Evolutionary conservation across 2,797 vertebrate species (phyloP), one percentile per base, ranked within the genome.

Genomic region (Crenuchus spilurus): DNA sequence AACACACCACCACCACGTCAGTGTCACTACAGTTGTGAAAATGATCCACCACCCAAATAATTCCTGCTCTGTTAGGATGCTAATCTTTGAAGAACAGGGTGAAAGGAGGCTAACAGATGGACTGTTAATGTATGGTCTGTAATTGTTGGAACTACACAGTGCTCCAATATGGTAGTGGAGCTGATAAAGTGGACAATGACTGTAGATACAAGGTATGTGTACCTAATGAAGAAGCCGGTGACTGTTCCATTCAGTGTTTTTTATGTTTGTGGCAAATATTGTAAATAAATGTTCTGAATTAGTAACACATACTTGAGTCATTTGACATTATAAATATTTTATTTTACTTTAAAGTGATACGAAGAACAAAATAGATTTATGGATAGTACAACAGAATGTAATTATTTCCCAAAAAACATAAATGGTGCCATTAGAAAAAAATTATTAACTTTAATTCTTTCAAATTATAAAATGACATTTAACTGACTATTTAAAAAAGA

Each of bases 271-370:
- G 0, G 42, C 1, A 22, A 24, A 42, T 49, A 24, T 49, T 76
- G 75, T 76, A 76, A 82, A 79, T 70, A 80, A 78, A 65, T 42
- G 55, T 44, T 70, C 46, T 35, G 22, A 33, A 54, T 60, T 62
- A 68, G 13, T 39, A 0, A 6, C 22, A 74, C 62, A 70, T 4
- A 22, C 14, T 14, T n/a, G 18, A 9, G 26, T 58, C 41, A n/a
- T 55, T 61, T 67, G 44, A 73, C 74, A 71, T n/a, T n/a, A n/a
- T 80, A 83, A 80, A 82, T 71, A 35, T 72, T 82, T 83, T 74
- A 77, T 79, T 80, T 69, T 55, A 79, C 46, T 70, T 79, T 41
- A 52, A 72, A 78, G 62, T 77, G 72, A 71, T 70, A 82, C 70
- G 75, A 76, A 83, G 64, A 73, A 60, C 68, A 81, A 80, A 80